phyloP scores from a whole-genome alignment of 2,888 invertebrate species.

The Sinopyrophorus schimmeli region DNA sequence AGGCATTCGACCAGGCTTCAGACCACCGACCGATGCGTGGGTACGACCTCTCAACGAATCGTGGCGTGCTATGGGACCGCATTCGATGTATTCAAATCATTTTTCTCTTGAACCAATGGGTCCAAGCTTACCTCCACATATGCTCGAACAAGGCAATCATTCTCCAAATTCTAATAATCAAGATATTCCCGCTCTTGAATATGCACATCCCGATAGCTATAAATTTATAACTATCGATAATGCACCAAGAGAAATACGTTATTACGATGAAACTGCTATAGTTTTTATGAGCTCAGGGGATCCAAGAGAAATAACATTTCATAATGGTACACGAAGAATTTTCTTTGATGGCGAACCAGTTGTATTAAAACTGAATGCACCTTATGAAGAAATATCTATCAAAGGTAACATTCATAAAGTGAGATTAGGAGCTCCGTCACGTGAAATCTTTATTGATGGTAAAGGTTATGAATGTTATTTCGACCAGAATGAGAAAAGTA shows the following conservation, averaged over 20 bases:
- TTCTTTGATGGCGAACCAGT: slow-evolving; percentile 75
- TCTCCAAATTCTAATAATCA: slow-evolving; percentile 19
- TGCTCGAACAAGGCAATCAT: slow-evolving; percentile 13
- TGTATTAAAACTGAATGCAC: slow-evolving; percentile 66
- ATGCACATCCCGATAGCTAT: slow-evolving; percentile 69
- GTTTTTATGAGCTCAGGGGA: slow-evolving; percentile 86
- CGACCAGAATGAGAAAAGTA: slow-evolving; percentile 81
- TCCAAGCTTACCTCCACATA: slow-evolving; percentile 12
- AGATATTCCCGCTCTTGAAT: slow-evolving; percentile 52
- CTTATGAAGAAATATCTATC: slow-evolving; percentile 72
- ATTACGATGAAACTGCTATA: slow-evolving; percentile 83
- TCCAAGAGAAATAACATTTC: slow-evolving; percentile 82
- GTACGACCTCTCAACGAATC: slow-evolving; percentile 36
- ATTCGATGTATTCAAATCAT: slow-evolving; percentile 10
- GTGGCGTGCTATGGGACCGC: slow-evolving; percentile 40
- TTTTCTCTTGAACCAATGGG: slow-evolving; percentile 7
- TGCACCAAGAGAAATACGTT: slow-evolving; percentile 77
- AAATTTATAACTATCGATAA: slow-evolving; percentile 83
- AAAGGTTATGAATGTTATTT: slow-evolving; percentile 91
- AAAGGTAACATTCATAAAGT: slow-evolving; percentile 77
- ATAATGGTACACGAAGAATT: slow-evolving; percentile 75
- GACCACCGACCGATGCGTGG: slow-evolving; percentile 41
- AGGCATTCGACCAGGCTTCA: slow-evolving; percentile 33
- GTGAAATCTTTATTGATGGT: slow-evolving; percentile 88
- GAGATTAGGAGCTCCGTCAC: slow-evolving; percentile 87